Percentiles rank a stretch among this genome's conserved stretches.
These are phyloP conservation scores for Epinephelus malabaricus DNA, from an alignment of 2,797 vertebrate genomes.

Conservation along the genomic window DNA sequence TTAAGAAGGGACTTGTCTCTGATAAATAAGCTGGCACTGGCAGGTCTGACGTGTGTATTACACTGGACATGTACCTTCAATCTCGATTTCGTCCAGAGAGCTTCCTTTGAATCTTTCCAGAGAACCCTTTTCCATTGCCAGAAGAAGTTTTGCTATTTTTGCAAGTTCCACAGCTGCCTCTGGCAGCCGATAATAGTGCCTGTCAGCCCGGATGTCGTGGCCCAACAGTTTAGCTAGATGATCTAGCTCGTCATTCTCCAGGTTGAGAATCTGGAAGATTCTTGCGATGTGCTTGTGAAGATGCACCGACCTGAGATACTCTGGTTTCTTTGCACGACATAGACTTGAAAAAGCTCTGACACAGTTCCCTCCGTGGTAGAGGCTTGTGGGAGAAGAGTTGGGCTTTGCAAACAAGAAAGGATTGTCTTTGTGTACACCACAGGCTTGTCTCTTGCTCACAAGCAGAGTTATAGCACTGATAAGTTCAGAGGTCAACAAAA, in stretches of 20 bases:
- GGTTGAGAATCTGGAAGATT: slow-evolving; percentile 73
- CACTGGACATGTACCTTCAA: slow-evolving; percentile 57
- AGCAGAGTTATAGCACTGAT: slow-evolving; percentile 49
- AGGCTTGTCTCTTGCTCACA: slow-evolving; percentile 53
- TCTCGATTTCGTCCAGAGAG: slow-evolving; percentile 63
- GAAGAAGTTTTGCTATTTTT: slow-evolving; percentile 72
- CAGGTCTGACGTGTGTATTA: background rate
- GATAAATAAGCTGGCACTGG: background rate
- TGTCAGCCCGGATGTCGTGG: slow-evolving; percentile 54
- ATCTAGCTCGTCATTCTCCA: slow-evolving; percentile 68
- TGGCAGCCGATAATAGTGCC: slow-evolving; percentile 62
- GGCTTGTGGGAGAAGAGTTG: slow-evolving; percentile 16
- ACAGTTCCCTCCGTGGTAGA: slow-evolving; percentile 29
- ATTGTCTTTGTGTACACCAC: slow-evolving; percentile 55
- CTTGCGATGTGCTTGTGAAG: slow-evolving; percentile 68
- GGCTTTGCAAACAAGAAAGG: slow-evolving; percentile 73
- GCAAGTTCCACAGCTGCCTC: slow-evolving; percentile 69
- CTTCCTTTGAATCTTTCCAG: slow-evolving; percentile 63
- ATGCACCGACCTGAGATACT: slow-evolving; percentile 32
- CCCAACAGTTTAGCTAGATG: slow-evolving; percentile 64
- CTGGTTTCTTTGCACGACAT: slow-evolving; percentile 59
- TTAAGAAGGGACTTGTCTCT: background rate
- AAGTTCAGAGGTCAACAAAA: slow-evolving; percentile 69
- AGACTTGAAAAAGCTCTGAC: slow-evolving; percentile 44
- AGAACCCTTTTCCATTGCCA: slow-evolving; percentile 68